Evolutionary conservation across 2,113 vertebrate species (phyloP).

Genomic region (Ctenodactylus gundi): DNA sequence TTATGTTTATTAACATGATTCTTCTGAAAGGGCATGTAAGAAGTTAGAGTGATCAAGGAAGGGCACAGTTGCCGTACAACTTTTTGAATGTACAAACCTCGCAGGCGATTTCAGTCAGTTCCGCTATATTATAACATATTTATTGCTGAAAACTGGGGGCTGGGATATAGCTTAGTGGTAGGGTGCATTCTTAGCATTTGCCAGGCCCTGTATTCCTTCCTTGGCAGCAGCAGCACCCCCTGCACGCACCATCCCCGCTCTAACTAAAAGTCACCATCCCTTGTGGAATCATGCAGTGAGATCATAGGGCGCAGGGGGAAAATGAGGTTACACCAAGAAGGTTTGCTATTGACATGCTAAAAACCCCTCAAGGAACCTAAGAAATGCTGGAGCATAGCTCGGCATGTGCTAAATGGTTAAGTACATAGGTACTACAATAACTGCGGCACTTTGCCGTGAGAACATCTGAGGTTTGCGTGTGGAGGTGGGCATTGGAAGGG

Average conservation of each 20-base stretch:
- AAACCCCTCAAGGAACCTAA: background rate
- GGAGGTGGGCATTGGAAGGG: background rate
- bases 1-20: background rate
- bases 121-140: background rate
- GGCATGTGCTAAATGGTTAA: background rate
- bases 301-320: background rate
- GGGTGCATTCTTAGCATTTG: background rate
- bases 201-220: background rate
- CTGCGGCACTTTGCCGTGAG: background rate
- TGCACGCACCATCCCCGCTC: too few relatives aligned
- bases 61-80: background rate
- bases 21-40: conserved; percentile 6
- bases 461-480: background rate
- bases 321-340: background rate
- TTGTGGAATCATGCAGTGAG: background rate
- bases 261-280: too few relatives aligned
- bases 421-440: background rate
- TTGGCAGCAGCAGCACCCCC: background rate
- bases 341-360: background rate
- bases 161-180: background rate
- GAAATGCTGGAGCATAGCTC: background rate
- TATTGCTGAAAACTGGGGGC: background rate
- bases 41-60: background rate
- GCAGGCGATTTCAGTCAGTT: background rate
- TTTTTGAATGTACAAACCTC: background rate